Base-by-base conservation (phyloP, 2,888 invertebrate species). In the Scaptomyza parva region DNA sequence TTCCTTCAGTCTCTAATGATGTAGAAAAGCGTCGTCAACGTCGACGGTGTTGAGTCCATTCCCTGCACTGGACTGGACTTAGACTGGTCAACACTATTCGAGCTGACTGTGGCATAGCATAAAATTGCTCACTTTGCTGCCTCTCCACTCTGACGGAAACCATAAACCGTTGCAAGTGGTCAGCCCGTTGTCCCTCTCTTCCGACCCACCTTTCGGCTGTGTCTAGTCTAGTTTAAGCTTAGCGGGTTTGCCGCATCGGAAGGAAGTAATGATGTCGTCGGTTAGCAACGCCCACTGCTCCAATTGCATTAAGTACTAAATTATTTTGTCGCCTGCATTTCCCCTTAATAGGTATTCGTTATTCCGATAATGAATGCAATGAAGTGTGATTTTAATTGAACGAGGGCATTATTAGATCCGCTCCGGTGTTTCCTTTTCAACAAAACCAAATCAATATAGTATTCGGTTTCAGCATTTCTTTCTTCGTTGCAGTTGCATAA, bases 121-220 rank as follows among this genome's bases (percentile, higher is more conserved):
- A 43, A 70, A 76, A 70, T 80, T 70, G 70, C 78, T 76, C 70
- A 84, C 81, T 88, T 63, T 82, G 78, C 35, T n/a, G n/a, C n/a
- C n/a, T n/a, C n/a, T n/a, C n/a, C 40, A 20, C 20, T 1, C 71
- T 57, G 70, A 51, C 67, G 72, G 81, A 83, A 86, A 71, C 80
- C 80, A 83, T 76, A 76, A 76, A 72, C 76, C 72, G 61, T 81
- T 73, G 48, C 47, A 58, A 59, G 48, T 72, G 58, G 58, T 48
- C 70, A 72, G 43, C 37, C 41, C 65, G 41, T 20, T 4, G 2
- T 0, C n/a, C 24, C 14, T 14, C 35, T 12, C 8, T 9, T 5
- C 8, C 3, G 9, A 14, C 24, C 14, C n/a, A 28, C n/a, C 8
- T 9, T 5, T 11, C 3, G 9, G 20, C 9, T 37, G 41, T 12